phyloP scores from a whole-genome alignment of 1,140 invertebrate species.

The Drosophila biarmipes region DNA sequence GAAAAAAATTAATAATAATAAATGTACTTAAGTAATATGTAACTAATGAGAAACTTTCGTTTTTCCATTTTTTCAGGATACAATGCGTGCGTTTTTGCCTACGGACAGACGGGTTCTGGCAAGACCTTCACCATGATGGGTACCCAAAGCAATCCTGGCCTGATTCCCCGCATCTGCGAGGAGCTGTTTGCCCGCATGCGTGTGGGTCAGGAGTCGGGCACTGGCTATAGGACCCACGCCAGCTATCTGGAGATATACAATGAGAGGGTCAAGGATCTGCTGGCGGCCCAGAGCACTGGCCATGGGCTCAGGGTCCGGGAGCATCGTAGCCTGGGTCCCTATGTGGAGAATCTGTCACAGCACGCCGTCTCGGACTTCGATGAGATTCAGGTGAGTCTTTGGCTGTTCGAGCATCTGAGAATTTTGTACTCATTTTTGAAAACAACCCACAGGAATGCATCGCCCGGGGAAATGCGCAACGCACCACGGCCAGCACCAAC shows the following conservation, averaged over 20 bases:
- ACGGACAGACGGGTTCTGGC: constrained; percentile 92
- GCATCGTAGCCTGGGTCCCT: constrained; percentile 95
- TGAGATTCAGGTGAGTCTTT: constrained; percentile 89
- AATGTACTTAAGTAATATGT: neutral
- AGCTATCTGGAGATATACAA: constrained; percentile 97
- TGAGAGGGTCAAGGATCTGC: constrained; percentile 94
- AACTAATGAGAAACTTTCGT: neutral
- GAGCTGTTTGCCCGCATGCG: constrained; percentile 91
- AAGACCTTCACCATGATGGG: constrained; percentile 99
- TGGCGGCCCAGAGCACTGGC: constrained; percentile 88
- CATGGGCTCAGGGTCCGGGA: constrained; percentile 94
- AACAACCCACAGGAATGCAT: constrained; percentile 88
- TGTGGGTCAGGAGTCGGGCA: constrained; percentile 91
- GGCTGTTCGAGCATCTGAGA: neutral
- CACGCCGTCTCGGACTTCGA: constrained; percentile 94
- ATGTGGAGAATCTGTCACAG: constrained; percentile 95
- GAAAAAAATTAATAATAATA: neutral
- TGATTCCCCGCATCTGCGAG: constrained; percentile 95
- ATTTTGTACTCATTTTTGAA: neutral
- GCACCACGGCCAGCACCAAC: constrained; percentile 93
- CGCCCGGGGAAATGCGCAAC: constrained; percentile 90
- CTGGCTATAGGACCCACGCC: constrained; percentile 93
- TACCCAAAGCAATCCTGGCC: constrained; percentile 90
- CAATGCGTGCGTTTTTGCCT: constrained; percentile 98
- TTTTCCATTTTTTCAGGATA: constrained; percentile 88